Base-by-base conservation (phyloP, 2,113 vertebrate species). In the Catagonus wagneri region DNA sequence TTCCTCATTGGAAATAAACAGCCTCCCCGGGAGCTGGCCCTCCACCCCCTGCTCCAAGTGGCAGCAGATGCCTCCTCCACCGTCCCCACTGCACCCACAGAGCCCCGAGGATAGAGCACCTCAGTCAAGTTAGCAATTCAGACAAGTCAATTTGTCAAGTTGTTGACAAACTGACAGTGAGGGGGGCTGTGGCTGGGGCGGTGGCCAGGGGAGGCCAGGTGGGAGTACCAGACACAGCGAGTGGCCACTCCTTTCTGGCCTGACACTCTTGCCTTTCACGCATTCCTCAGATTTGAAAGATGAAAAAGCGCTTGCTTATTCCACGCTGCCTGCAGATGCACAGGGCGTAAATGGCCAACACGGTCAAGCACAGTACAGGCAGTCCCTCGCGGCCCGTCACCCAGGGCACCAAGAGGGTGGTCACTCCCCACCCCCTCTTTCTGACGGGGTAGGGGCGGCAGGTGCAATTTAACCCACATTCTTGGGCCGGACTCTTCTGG, bases 121-220 rank as follows among this genome's bases (percentile, higher is more conserved):
- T 94, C 68, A 86, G 88, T 92, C 0, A 0, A 58, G 61, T 12
- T 96, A n/a, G n/a, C n/a, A n/a, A n/a, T n/a, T n/a, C n/a, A n/a
- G n/a, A n/a, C n/a, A n/a, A n/a, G n/a, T n/a, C n/a, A n/a, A n/a
- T n/a, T n/a, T n/a, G 88, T 92, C 0, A 0, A 58, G 61, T 12
- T 96, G 88, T 75, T 92, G 93, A 90, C 96, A 44, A 27, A 63
- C 72, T 22, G 93, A 89, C 83, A 92, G 88, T 23, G 23, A 58
- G 83, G 36, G 0, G n/a, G 50, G 83, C 65, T 95, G 87, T 52
- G 83, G 90, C 74, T 19, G 3, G 32, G 56, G 56, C 50, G 95
- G 83, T 39, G 65, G 90, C 74, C 6, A 1, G 58, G 74, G 50
- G 65, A 16, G 36, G 72, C n/a, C 12, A 1, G 39, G 32, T 7